Conservation (phyloP, 2,797 vertebrate genomes). For the Typhlichthys eigenmanni region DNA sequence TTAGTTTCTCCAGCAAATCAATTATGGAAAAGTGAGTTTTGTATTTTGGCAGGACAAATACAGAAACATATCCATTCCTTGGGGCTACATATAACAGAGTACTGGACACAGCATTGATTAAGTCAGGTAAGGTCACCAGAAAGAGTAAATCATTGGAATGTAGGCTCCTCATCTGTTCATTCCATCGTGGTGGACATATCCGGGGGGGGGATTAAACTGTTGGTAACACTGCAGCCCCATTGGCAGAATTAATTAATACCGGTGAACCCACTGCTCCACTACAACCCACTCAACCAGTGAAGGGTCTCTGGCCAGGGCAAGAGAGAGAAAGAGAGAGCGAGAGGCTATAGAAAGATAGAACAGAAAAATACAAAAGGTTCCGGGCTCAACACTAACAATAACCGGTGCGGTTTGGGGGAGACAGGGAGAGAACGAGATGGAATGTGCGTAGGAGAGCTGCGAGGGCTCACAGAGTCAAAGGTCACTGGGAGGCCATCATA, state of each 20-base stretch:
- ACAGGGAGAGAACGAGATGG: conserved; percentile 6
- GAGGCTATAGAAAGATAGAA: conserved; percentile 4
- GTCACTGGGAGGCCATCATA: conserved; percentile 46
- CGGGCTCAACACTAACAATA: no score
- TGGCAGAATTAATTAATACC: conserved; percentile 67
- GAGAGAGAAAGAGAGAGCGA: conserved; percentile 27
- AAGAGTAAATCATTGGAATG: conserved; percentile 71
- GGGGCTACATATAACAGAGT: conserved; percentile 29
- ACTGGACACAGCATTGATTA: conserved; percentile 57
- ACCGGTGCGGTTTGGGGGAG: not conserved
- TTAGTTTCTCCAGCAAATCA: not conserved
- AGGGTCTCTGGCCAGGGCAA: conserved; percentile 63
- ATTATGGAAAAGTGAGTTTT: conserved; percentile 14
- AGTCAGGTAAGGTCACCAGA: conserved; percentile 65
- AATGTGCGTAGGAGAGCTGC: conserved; percentile 48
- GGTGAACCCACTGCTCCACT: conserved; percentile 53
- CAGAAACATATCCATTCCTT: conserved; percentile 18
- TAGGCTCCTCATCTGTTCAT: conserved; percentile 61
- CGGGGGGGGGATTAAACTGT: conserved; percentile 58
- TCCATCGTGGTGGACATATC: conserved; percentile 41
- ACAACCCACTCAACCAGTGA: conserved; percentile 64
- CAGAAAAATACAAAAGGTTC: no score
- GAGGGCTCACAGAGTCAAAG: conserved; percentile 42
- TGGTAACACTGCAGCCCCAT: conserved; percentile 55
- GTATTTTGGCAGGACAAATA: conserved; percentile 10